A percentile compares a stretch with the other conserved stretches of the same genome.
These are phyloP conservation scores for Medauroidea extradentata DNA, from an alignment of 1,140 invertebrate genomes.

Conservation along the genomic window DNA sequence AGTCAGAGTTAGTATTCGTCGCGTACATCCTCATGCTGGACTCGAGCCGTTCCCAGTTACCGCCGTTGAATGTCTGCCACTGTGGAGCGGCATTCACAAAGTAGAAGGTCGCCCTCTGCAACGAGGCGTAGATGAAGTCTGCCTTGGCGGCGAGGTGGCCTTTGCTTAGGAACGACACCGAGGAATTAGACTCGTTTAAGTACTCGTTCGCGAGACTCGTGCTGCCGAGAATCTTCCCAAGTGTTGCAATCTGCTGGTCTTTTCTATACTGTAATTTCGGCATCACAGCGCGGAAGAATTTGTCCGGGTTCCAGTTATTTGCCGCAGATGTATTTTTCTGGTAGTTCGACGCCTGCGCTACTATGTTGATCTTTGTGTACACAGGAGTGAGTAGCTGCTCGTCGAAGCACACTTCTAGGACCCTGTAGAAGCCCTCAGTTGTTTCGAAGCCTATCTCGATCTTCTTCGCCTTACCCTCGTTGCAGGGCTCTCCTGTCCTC, in stretches of 20 bases:
- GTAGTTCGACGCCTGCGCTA: conserved; percentile 10
- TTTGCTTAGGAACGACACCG: conserved; percentile 32
- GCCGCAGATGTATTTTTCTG: conserved; percentile 16
- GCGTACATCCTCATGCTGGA: not conserved
- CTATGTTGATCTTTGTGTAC: conserved; percentile 14
- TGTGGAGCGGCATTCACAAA: conserved; percentile 46
- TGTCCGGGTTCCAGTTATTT: conserved; percentile 23
- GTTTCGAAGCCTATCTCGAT: conserved; percentile 22
- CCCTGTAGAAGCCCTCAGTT: conserved; percentile 14
- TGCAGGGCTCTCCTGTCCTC: conserved; percentile 14
- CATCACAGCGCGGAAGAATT: conserved; percentile 25
- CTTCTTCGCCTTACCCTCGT: conserved; percentile 3
- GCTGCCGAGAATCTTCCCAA: conserved; percentile 33
- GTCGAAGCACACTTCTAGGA: conserved; percentile 25
- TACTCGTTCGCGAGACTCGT: conserved; percentile 30
- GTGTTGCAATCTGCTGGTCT: conserved; percentile 17
- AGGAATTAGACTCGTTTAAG: conserved; percentile 26
- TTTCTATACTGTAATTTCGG: conserved; percentile 23
- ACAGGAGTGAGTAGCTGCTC: conserved; percentile 11
- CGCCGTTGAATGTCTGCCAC: conserved; percentile 45
- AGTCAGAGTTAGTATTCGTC: not conserved
- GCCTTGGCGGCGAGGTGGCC: conserved; percentile 45
- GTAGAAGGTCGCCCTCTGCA: conserved; percentile 42
- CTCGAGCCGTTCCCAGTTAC: conserved; percentile 43
- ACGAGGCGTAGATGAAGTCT: conserved; percentile 36